Evolutionary conservation across 2,797 vertebrate genomes (phyloP), one percentile per base, ranked within the genome.

Genomic region (Bradypus variegatus): DNA sequence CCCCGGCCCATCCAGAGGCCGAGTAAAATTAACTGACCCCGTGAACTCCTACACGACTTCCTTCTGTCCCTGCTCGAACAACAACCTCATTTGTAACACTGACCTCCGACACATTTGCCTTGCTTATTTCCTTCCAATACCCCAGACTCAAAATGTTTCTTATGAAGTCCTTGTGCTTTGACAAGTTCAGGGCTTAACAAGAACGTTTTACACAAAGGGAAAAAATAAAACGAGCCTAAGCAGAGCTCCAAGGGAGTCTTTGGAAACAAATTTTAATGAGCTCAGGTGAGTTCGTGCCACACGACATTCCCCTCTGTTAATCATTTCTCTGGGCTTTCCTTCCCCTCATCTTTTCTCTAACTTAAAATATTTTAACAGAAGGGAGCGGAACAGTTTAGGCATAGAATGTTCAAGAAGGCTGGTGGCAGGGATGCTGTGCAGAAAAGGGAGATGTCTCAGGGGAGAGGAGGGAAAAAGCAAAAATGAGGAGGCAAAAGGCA

Each of bases 231-330:
- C n/a, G 53, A 60, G 53, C 53, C 70, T 27, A 58, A 41, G 64
- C 21, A 41, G 55, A 64, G 45, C 13, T 45, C 53, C n/a, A 8
- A 69, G 76, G 36, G 31, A 41, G 75, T 55, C 75, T 73, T 41
- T 31, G 25, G 82, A 45, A 45, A 48, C 90, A 31, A 58, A 58
- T 38, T 23, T 21, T 33, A n/a, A 12, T 5, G 21, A 19, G 77
- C 29, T n/a, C 16, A 1, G 45, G 89, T 3, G 60, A 53, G 88
- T 15, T 55, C 15, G 3, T 1, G 19, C 85, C 41, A 0, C 9
- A 38, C 31, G 88, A 79, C 89, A 36, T 33, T 83, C 84, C 90
- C 65, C 76, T 60, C 93, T 62, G n/a, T 86, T 53, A 55, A 77
- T 70, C 13, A 53, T 88, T 45, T 55, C 75, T 73, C 67, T 1